These are phyloP conservation scores for Drosophila oshimai DNA, from an alignment of 1,140 invertebrate species.

Conservation along the genomic window DNA sequence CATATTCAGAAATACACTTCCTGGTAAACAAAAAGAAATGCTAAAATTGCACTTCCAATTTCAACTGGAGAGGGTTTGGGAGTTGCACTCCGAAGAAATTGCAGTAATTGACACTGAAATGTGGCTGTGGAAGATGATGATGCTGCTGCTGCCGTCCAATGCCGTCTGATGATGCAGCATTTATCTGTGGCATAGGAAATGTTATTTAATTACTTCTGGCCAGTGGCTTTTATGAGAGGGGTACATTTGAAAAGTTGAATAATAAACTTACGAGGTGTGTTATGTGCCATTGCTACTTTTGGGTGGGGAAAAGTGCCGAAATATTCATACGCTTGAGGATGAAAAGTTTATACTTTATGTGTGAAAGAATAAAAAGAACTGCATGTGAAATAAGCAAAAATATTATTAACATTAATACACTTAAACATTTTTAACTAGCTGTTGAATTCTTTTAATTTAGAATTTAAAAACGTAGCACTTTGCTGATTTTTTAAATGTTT, in stretches of 20 bases:
- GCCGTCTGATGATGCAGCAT: conserved; percentile 60
- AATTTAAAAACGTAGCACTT: no score
- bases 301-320: background rate
- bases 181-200: conserved; percentile 25
- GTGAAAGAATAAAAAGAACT: no score
- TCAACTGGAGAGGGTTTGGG: conserved; percentile 4
- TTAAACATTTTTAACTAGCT: no score
- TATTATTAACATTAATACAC: no score
- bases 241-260: background rate
- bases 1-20: conserved; percentile 43
- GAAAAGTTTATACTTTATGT: background rate
- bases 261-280: no score
- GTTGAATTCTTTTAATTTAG: no score
- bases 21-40: conserved; percentile 47
- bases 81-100: conserved; percentile 28
- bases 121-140: no score
- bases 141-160: no score
- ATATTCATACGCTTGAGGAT: background rate
- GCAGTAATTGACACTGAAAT: conserved; percentile 71
- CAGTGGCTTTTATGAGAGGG: background rate
- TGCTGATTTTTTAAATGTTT: background rate
- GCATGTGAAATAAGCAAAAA: no score
- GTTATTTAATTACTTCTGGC: conserved; percentile 47
- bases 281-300: no score
- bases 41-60: conserved; percentile 13